Conservation (phyloP, 2,113 vertebrate genomes). For the Labrus mixtus region DNA sequence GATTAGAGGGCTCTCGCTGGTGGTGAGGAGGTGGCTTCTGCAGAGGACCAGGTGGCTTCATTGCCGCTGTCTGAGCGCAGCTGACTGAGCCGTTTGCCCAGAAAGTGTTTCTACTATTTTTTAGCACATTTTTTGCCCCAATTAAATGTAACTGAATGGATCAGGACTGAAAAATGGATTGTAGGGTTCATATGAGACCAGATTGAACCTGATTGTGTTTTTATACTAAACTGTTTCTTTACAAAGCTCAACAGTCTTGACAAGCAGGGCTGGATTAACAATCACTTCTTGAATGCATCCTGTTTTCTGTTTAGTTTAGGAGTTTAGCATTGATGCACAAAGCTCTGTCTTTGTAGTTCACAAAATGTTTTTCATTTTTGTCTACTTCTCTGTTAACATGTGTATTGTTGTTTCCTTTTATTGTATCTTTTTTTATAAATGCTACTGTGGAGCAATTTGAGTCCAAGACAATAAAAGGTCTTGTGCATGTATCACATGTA, state of each 20-base stretch:
- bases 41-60: slow-evolving; percentile 55
- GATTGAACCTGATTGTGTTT: neutral
- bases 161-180: neutral
- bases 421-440: too few relatives aligned
- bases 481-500: too few relatives aligned
- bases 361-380: neutral
- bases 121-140: slow-evolving; percentile 20
- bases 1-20: slow-evolving; percentile 74
- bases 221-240: slow-evolving; percentile 2
- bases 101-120: slow-evolving; percentile 20
- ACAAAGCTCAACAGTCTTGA: neutral
- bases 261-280: neutral
- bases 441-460: too few relatives aligned
- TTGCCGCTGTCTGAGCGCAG: slow-evolving; percentile 52
- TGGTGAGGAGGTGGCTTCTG: slow-evolving; percentile 71
- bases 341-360: neutral
- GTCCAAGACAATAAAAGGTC: too few relatives aligned
- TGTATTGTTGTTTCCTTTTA: too few relatives aligned
- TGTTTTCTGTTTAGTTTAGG: too few relatives aligned
- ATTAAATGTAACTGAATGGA: slow-evolving; percentile 7
- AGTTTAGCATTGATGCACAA: slow-evolving; percentile 5
- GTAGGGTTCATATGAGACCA: neutral
- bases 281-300: neutral
- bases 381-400: too few relatives aligned
- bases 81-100: slow-evolving; percentile 44